Conservation (phyloP, 2,113 vertebrate genomes). For the Elanus axillaris region DNA sequence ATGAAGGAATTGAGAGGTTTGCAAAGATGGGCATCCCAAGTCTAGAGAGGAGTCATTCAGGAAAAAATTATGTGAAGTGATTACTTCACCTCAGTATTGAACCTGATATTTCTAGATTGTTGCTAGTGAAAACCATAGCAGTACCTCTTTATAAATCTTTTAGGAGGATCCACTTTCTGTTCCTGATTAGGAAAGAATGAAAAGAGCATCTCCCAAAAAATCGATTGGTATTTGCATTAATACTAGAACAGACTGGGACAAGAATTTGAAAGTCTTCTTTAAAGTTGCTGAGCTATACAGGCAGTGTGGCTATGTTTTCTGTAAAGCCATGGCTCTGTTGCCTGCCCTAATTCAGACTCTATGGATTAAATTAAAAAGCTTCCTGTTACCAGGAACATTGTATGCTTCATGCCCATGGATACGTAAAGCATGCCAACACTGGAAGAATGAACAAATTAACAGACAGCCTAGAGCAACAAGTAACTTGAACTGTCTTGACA, state of each 20-base stretch:
- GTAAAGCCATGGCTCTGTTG: background rate
- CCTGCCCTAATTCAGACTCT: conserved; percentile 14
- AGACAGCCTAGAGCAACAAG: conserved; percentile 21
- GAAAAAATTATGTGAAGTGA: background rate
- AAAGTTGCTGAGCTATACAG: background rate
- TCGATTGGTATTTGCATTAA: background rate
- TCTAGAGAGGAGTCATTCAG: background rate
- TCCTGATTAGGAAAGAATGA: background rate
- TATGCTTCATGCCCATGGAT: conserved; percentile 18
- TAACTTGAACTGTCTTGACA: conserved; percentile 47
- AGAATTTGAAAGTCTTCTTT: background rate
- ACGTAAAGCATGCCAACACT: conserved; percentile 14
- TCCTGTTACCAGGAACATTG: conserved; percentile 28
- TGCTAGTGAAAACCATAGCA: background rate
- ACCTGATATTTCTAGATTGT: background rate
- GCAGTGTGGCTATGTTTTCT: background rate
- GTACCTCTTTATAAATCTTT: background rate
- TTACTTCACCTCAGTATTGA: background rate
- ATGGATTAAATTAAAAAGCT: conserved; percentile 49
- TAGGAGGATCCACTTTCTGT: background rate
- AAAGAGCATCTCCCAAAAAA: background rate
- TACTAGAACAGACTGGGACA: background rate
- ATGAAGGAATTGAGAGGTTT: background rate
- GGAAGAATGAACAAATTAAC: conserved; percentile 49
- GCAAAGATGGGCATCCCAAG: background rate